Evolutionary conservation across 2,113 vertebrate species (phyloP), one percentile per base, ranked within the genome.

Genomic region (Panthera leo): DNA sequence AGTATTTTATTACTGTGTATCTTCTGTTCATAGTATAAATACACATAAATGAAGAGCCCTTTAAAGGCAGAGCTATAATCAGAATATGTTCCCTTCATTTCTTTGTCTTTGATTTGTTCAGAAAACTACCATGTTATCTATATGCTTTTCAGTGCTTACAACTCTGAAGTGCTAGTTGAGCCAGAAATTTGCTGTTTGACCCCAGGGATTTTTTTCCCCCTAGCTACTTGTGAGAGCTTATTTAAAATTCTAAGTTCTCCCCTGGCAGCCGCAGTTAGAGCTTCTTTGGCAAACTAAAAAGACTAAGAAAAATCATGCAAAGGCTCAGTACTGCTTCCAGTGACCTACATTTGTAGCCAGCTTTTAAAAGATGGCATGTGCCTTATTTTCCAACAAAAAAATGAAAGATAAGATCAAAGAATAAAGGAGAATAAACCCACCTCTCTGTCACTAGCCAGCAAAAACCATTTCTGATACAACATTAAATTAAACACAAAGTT

Each of bases 331-430:
- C 95, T 94, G 85, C 95, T 98, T 97, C 94, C 96, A 97, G 90
- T 96, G 97, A 97, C 98, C 98, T 97, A 97, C 96, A 98, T 98
- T 98, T 91, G 76, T 94, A 91, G 97, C 95, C 95, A 97, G 90
- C 82, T 96, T 96, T 91, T 76, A 85, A 96, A 96, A 96, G 85
- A 96, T 92, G 87, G 67, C 88, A 67, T 96, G 94, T 78, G 94
- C 91, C 78, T 95, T 93, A 85, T 95, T 97, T 97, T 95, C 82
- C 78, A 94, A 85, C 4, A 34, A 91, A 53, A n/a, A 91, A 95
- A 95, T 86, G 79, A 42, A 91, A 71, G 79, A 53, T 70, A 90
- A 82, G 71, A 76, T 84, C 75, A 68, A 96, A 87, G 71, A 55
- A n/a, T 79, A 83, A 71, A 76, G 11, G 7, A 27, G 58, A 86